Evolutionary conservation across 2,113 vertebrate species (phyloP).

Genomic region (Zootoca vivipara): DNA sequence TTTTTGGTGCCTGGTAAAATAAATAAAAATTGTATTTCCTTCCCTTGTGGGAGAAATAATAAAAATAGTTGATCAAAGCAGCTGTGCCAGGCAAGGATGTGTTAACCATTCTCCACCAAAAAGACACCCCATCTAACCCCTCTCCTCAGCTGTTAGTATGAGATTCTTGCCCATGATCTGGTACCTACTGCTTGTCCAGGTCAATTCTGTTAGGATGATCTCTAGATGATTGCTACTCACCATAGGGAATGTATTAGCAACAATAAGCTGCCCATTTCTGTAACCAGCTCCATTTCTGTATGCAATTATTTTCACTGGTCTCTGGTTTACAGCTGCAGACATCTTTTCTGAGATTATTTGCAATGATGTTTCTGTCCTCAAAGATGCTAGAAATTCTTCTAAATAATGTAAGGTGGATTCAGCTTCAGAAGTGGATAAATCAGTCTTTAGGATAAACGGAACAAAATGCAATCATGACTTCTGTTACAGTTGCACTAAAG

Average conservation of each 20-base stretch:
- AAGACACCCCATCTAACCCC: background rate
- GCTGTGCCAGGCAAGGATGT: background rate
- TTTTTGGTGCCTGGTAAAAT: background rate
- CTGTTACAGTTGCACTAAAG: background rate
- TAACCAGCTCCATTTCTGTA: slow-evolving; percentile 68
- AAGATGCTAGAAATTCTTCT: slow-evolving; percentile 54
- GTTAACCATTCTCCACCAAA: background rate
- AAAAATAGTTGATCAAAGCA: background rate
- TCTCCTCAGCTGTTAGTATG: background rate
- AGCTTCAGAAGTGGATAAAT: slow-evolving; percentile 59
- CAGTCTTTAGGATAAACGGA: slow-evolving; percentile 44
- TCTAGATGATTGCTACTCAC: slow-evolving; percentile 53
- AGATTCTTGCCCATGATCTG: slow-evolving; percentile 1
- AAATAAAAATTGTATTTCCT: background rate
- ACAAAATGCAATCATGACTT: background rate
- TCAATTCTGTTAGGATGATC: slow-evolving; percentile 21
- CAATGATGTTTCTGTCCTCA: slow-evolving; percentile 38
- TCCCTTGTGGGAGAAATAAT: background rate
- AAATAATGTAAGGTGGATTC: slow-evolving; percentile 56
- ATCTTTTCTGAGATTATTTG: slow-evolving; percentile 34
- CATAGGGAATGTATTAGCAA: slow-evolving; percentile 61
- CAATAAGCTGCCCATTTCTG: slow-evolving; percentile 64
- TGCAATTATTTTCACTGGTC: slow-evolving; percentile 64
- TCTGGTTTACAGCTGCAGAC: slow-evolving; percentile 27
- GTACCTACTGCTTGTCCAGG: background rate